Evolutionary conservation across 2,888 invertebrate species (phyloP).

Genomic region (Plebejus anna): DNA sequence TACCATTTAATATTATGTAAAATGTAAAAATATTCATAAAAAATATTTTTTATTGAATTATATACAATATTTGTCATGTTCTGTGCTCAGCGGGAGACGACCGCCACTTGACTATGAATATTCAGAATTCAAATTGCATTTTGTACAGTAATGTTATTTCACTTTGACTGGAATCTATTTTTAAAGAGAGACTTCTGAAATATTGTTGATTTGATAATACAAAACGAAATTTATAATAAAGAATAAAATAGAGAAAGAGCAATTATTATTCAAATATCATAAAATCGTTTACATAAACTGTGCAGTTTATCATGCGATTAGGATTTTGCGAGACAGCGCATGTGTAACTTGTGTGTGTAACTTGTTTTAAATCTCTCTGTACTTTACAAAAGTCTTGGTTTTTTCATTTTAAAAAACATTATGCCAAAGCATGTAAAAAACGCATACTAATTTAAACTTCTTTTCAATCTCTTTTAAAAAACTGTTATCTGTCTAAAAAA

Average conservation of each 20-base stretch:
- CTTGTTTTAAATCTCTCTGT: too few species aligned
- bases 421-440: neutral
- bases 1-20: neutral
- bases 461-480: neutral
- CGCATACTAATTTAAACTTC: neutral
- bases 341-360: too few species aligned
- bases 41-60: neutral
- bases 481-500: too few species aligned
- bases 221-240: too few species aligned
- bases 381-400: too few species aligned
- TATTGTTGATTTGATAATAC: too few species aligned
- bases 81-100: neutral
- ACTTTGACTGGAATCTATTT: neutral
- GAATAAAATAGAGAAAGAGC: too few species aligned
- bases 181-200: neutral
- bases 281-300: too few species aligned
- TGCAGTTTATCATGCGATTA: too few species aligned
- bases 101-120: conserved; percentile 12
- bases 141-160: conserved; percentile 8
- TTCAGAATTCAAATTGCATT: conserved; percentile 10
- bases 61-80: conserved; percentile 5
- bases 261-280: too few species aligned
- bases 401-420: too few species aligned
- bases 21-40: conserved; percentile 8
- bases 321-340: too few species aligned